Base-by-base conservation (phyloP, 2,888 invertebrate genomes). In the Trichopoda pennipes region DNA sequence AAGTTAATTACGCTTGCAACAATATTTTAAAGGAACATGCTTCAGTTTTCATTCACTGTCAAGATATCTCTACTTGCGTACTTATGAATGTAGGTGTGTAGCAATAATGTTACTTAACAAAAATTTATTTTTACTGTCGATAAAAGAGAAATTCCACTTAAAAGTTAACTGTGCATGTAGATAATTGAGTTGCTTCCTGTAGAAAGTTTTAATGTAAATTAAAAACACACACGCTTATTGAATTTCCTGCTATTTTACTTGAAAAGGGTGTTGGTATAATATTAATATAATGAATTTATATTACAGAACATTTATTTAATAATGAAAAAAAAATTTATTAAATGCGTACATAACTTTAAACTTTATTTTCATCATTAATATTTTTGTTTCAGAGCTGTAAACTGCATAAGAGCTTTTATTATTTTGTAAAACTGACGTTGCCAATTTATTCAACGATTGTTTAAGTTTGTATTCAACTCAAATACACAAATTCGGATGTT, bases 1-100 rank as follows among this genome's bases (percentile, higher is more conserved):
- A 61, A 55, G 32, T 63, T 44, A 1, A 49, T 58, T 63, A 53
- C 32, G 49, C 19, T 28, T 51, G 23, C 42, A 53, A 38, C 19
- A 19, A 2, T 28, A 14, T 28, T 44, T 56, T 12, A 21, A 19
- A 47, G n/a, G 7, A 32, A 49, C 32, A 12, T 61, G 28, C 7
- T 44, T n/a, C 8, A 16, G 9, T 3, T 68, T 23, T 10, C 7
- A 28, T n/a, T n/a, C n/a, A n/a, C n/a, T n/a, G 55, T 28, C 28
- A 55, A 21, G 28, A 10, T 28, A 63, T 12, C 28, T 6, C 28
- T 28, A 4, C 1, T 4, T 2, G 28, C 12, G 6, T 63, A 32
- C 32, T 21, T 28, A 17, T 32, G 42, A 2, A 60, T n/a, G 19
- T 16, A 23, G 42, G 16, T 23, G 19, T 7, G 38, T 12, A 38